Evolutionary conservation across 2,888 invertebrate species (phyloP).

Genomic region (Brachynemurus nebulosus): DNA sequence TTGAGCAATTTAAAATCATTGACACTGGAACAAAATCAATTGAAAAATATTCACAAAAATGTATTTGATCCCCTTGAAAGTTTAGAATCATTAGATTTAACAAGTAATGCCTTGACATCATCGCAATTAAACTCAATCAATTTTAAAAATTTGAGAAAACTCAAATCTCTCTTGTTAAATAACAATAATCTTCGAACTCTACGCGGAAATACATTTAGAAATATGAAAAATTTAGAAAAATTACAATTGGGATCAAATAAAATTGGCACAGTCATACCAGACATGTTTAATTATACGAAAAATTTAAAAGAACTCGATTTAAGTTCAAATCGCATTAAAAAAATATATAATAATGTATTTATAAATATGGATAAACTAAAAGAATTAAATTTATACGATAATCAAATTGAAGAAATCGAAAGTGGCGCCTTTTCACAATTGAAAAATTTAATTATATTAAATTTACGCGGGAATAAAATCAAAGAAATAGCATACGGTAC

Average conservation of each 20-base stretch:
- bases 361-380: slow-evolving; percentile 14
- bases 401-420: slow-evolving; percentile 14
- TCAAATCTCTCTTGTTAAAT: neutral
- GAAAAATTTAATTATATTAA: slow-evolving; percentile 16
- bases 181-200: neutral
- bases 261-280: slow-evolving; percentile 8
- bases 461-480: slow-evolving; percentile 19
- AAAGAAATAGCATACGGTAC: slow-evolving; percentile 14
- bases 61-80: neutral
- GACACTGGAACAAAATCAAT: neutral
- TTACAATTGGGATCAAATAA: neutral
- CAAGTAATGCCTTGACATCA: slow-evolving; percentile 16
- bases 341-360: slow-evolving; percentile 13
- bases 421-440: slow-evolving; percentile 16
- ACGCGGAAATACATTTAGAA: neutral
- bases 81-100: slow-evolving; percentile 17
- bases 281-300: slow-evolving; percentile 16
- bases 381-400: slow-evolving; percentile 18
- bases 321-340: slow-evolving; percentile 15
- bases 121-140: neutral
- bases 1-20: neutral
- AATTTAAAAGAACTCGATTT: slow-evolving; percentile 16
- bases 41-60: neutral
- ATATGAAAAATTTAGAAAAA: neutral
- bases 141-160: neutral